A percentile compares a stretch with the other conserved stretches of the same genome.
phyloP scores from a whole-genome alignment of 2,113 vertebrate genomes.

The Pachycephala philippinensis region DNA sequence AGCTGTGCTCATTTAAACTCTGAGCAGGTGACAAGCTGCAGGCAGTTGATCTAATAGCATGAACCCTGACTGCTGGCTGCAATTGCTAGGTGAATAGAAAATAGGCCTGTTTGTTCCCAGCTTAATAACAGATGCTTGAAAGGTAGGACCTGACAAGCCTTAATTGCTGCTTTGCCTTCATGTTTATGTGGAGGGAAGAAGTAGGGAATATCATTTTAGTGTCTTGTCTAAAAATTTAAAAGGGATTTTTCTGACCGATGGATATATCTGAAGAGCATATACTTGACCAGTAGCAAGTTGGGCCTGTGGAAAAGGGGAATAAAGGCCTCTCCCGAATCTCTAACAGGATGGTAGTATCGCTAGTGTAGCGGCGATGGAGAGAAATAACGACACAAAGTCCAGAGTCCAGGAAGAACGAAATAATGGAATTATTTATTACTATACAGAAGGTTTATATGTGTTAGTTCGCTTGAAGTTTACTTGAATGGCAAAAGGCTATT shows the following conservation, averaged over 20 bases:
- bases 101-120: not conserved
- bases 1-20: not conserved
- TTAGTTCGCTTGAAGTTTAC: too few species aligned
- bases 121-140: not conserved
- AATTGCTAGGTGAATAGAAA: not conserved
- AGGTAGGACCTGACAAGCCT: not conserved
- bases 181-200: not conserved
- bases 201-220: not conserved
- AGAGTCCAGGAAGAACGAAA: too few species aligned
- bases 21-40: not conserved
- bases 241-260: not conserved
- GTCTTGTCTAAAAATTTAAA: not conserved
- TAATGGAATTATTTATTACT: too few species aligned
- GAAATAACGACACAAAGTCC: too few species aligned
- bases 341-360: too few species aligned
- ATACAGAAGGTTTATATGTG: too few species aligned
- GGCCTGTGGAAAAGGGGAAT: not conserved
- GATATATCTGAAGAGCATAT: not conserved
- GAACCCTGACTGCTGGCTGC: not conserved
- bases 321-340: not conserved
- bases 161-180: not conserved
- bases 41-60: not conserved
- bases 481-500: too few species aligned
- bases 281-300: not conserved
- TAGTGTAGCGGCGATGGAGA: too few species aligned